phyloP scores from a whole-genome alignment of 2,888 invertebrate species.

The Cactoblastis cactorum region DNA sequence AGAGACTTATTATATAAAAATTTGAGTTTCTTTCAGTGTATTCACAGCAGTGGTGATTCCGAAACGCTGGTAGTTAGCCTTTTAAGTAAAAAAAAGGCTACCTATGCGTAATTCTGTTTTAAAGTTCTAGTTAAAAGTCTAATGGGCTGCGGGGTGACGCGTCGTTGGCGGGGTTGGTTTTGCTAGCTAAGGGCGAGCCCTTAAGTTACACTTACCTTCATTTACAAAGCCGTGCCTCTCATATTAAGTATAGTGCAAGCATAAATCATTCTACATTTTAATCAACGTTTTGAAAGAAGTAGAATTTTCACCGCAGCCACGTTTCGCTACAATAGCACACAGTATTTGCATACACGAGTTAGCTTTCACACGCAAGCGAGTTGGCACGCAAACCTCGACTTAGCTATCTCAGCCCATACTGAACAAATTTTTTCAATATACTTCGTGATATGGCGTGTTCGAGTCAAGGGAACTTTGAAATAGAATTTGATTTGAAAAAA shows the following conservation, averaged over 20 bases:
- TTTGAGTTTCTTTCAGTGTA: too few relatives aligned
- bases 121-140: too few relatives aligned
- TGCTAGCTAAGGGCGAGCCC: too few relatives aligned
- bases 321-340: slow-evolving; percentile 22
- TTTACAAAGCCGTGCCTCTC: not conserved
- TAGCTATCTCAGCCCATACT: slow-evolving; percentile 29
- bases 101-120: too few relatives aligned
- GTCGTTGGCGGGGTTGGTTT: too few relatives aligned
- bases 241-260: slow-evolving; percentile 1
- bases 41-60: too few relatives aligned
- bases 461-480: not conserved
- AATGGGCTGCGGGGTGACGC: too few relatives aligned
- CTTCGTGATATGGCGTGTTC: not conserved
- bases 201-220: too few relatives aligned
- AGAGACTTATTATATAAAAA: too few relatives aligned
- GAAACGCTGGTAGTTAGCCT: too few relatives aligned
- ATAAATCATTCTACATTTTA: slow-evolving; percentile 10
- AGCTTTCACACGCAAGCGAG: slow-evolving; percentile 30
- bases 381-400: slow-evolving; percentile 39
- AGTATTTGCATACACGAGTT: slow-evolving; percentile 32
- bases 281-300: slow-evolving; percentile 17
- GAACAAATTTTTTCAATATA: not conserved
- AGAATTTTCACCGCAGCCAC: slow-evolving; percentile 15
- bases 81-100: too few relatives aligned
- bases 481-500: not conserved